Conservation (phyloP, 2,888 invertebrate species). For the Crioceris asparagi region DNA sequence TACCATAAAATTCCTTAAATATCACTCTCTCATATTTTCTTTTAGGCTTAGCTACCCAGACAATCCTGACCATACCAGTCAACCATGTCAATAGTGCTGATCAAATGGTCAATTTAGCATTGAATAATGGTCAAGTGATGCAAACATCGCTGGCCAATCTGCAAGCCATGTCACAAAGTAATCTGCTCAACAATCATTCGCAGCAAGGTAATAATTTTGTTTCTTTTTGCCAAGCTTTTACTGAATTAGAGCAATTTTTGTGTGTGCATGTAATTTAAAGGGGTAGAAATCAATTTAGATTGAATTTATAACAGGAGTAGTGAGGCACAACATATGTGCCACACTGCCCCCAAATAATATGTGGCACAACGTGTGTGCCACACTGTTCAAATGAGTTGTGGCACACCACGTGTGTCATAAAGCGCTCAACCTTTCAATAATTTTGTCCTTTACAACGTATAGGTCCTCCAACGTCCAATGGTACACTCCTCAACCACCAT, state of each 20-base stretch:
- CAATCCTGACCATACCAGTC: conserved; percentile 90
- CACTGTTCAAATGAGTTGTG: no score
- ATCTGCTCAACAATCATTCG: conserved; percentile 39
- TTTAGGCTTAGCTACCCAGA: conserved; percentile 86
- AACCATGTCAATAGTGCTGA: conserved; percentile 68
- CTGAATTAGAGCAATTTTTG: no score
- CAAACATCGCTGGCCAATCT: conserved; percentile 73
- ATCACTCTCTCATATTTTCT: conserved; percentile 3
- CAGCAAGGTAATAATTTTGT: conserved; percentile 38
- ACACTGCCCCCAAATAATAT: no score
- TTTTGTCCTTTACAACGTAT: no score
- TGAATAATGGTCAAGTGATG: conserved; percentile 77
- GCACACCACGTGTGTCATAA: no score
- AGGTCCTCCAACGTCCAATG: conserved; percentile 53
- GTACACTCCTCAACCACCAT: conserved; percentile 47
- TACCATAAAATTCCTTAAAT: not conserved
- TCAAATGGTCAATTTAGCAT: conserved; percentile 67
- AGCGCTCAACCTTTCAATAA: no score
- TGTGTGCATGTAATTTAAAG: no score
- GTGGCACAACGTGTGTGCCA: no score
- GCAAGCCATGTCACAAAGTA: conserved; percentile 65
- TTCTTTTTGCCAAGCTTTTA: no score
- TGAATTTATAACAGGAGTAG: no score
- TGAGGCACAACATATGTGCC: no score
- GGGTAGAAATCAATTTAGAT: no score